Evolutionary conservation across 2,113 vertebrate species (phyloP), one percentile per base, ranked within the genome.

Genomic region (Pomatorhinus ruficollis): DNA sequence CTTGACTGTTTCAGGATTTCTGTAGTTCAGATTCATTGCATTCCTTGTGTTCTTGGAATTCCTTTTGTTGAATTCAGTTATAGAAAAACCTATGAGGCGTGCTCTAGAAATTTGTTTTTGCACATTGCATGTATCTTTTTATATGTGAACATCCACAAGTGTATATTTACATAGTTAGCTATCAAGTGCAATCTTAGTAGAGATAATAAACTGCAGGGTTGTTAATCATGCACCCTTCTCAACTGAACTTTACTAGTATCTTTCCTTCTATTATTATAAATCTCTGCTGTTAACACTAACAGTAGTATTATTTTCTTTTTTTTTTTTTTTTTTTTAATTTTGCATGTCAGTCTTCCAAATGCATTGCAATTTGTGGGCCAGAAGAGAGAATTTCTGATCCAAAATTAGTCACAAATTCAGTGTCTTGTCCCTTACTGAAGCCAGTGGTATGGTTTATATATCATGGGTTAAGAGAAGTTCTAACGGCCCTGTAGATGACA

Each of bases 11-110:
- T 90, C 24, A 86, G 13, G 25, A 54, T 77, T 81, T 75, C 42
- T 89, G 21, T 78, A 86, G 54, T 40, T 92, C 45, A 39, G 23
- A 92, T 74, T 93, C 17, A 39, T 35, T 70, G 30, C 30, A n/a
- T 83, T 94, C 42, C 39, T 82, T 60, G 17, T 76, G 24, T 39
- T 81, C 49, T 64, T 89, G 76, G 40, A 86, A 77, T 66, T 94
- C 54, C 24, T 83, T 74, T 77, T 63, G 54, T 69, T 69, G 5
- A 2, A 71, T 70, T 64, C 47, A 54, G 83, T 40, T 87, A 40
- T 0, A 50, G 54, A 86, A 86, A 49, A 65, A 13, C 15, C 56
- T 79, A 0, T 40, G 59, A 83, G 59, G 47, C 2, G 0, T 0
- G 0, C 60, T 52, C 16, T 45, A 83, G 42, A 87, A 64, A 79